Conservation (phyloP, 2,113 vertebrate species). For the Solenodon paradoxus region DNA sequence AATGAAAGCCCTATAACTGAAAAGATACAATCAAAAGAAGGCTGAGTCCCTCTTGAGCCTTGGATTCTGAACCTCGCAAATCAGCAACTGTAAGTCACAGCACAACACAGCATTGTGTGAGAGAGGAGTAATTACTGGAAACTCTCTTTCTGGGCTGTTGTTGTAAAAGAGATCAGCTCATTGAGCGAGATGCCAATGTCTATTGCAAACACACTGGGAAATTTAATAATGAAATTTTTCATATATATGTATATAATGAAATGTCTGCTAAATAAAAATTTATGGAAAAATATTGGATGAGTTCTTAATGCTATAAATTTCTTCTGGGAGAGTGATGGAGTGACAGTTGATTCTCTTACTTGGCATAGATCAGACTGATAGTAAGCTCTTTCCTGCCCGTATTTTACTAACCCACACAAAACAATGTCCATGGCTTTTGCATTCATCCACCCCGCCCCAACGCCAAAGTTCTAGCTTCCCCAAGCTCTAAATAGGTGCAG, state of each 20-base stretch:
- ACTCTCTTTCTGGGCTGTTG: background rate
- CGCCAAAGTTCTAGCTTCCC: background rate
- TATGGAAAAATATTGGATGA: background rate
- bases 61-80: conserved; percentile 44
- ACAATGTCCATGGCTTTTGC: background rate
- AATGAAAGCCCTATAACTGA: conserved; percentile 14
- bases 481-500: background rate
- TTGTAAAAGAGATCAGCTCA: background rate
- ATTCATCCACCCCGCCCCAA: background rate
- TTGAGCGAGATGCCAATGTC: background rate
- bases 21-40: conserved; percentile 1
- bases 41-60: conserved; percentile 2
- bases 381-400: background rate
- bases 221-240: background rate
- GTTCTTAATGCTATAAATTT: conserved; percentile 17
- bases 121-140: background rate
- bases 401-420: conserved; percentile 27
- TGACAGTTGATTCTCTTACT: conserved; percentile 21
- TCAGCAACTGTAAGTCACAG: background rate
- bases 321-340: conserved; percentile 15
- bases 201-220: background rate
- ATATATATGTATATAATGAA: background rate
- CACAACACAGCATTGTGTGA: background rate
- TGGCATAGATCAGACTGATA: background rate
- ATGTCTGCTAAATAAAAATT: conserved; percentile 32